Evolutionary conservation across 1,140 invertebrate genomes (phyloP).

Genomic region (Achatina immaculata): DNA sequence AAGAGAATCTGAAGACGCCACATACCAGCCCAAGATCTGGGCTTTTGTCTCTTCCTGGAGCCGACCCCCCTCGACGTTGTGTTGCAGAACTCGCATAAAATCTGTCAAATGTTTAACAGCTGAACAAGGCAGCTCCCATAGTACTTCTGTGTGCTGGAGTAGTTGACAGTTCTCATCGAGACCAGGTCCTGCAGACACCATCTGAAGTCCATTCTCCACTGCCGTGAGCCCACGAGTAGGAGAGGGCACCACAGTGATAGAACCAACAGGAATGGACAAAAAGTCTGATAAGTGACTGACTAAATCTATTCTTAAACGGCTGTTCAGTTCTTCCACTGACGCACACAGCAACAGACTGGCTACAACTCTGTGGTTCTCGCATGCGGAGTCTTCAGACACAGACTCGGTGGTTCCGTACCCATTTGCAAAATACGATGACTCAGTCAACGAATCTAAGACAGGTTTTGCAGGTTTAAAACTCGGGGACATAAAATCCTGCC

Average conservation of each 20-base stretch:
- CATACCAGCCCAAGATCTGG: constrained; percentile 47
- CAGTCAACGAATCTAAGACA: neutral
- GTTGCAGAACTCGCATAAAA: constrained; percentile 43
- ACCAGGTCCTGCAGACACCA: constrained; percentile 47
- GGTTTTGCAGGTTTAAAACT: neutral
- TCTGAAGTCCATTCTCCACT: constrained; percentile 37
- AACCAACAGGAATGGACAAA: constrained; percentile 17
- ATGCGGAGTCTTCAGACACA: neutral
- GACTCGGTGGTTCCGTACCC: neutral
- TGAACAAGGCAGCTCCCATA: constrained; percentile 41
- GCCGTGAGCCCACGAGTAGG: constrained; percentile 14
- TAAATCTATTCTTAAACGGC: neutral
- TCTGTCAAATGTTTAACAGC: constrained; percentile 39
- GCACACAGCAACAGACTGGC: constrained; percentile 38
- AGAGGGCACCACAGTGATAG: constrained; percentile 17
- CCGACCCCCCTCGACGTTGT: constrained; percentile 45
- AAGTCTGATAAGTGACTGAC: constrained; percentile 28
- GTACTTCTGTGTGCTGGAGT: constrained; percentile 39
- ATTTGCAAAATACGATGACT: neutral
- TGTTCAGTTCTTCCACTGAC: neutral
- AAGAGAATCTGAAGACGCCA: constrained; percentile 37
- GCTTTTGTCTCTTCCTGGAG: constrained; percentile 38
- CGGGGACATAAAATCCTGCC: neutral
- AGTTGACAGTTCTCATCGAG: constrained; percentile 26
- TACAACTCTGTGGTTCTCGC: constrained; percentile 31